Evolutionary conservation across 2,113 vertebrate species (phyloP), one percentile per base, ranked within the genome.

Genomic region (Elachura formosa): DNA sequence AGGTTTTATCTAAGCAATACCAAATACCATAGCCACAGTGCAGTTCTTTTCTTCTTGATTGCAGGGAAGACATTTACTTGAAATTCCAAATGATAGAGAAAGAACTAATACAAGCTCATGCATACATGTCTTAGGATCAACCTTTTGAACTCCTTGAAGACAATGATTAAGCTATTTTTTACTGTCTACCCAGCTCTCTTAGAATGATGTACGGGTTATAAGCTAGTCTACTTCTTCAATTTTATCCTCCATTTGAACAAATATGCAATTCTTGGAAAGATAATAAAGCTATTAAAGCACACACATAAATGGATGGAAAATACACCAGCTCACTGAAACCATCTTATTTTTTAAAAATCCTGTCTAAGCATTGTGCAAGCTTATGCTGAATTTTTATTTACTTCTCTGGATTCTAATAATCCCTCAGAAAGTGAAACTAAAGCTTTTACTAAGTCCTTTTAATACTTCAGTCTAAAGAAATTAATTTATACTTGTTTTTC

Each of bases 1-100:
- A 94, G 49, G 41, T 45, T 97, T 97, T 96, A 96, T 96, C 94
- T 96, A 75, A 76, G 71, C 23, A 75, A 93, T 93, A 74, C 76
- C 62, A 96, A 96, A 96, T 94, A 78, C 22, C 69, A 51, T 9
- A 87, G 33, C 56, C 1, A 8, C 84, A 93, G 66, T 88, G 86
- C 71, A 83, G 71, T 80, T 19, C 28, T 85, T 93, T 90, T 76
- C 56, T 76, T 95, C 85, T 71, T 76, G 74, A 95, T 67, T 66
- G 48, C 29, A 93, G 36, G 55, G 46, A 52, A 95, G 82, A 58
- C 55, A 85, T 90, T 96, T 93, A 67, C 72, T 91, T 34, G 78
- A 96, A 97, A 77, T 76, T 78, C 75, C 84, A 96, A 95, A 92
- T 95, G 87, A 90, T 51, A 56, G 20, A 71, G n/a, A 94, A 95